A percentile compares a stretch with the other conserved stretches of the same genome.
phyloP scores from a whole-genome alignment of 2,888 invertebrate genomes.

The Synanthedon myopaeformis region DNA sequence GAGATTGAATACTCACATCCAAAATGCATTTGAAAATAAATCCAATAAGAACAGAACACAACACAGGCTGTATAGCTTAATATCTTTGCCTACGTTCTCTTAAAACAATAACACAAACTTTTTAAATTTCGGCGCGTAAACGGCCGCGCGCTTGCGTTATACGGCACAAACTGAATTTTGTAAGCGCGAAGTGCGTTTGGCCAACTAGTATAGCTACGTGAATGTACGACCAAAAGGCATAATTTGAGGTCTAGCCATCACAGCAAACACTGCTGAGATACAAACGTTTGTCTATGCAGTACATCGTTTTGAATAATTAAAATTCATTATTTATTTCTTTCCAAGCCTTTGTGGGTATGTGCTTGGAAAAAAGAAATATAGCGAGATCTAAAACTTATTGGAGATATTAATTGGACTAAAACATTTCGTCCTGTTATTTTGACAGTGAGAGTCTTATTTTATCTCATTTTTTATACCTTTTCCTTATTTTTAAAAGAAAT shows the following conservation, averaged over 20 bases:
- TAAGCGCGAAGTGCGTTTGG: conserved; percentile 54
- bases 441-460: too few species aligned
- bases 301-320: background rate
- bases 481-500: too few species aligned
- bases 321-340: too few species aligned
- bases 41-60: conserved; percentile 10
- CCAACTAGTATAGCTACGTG: conserved; percentile 37
- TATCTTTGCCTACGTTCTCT: background rate
- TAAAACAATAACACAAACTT: conserved; percentile 22
- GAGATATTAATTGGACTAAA: too few species aligned
- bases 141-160: conserved; percentile 62
- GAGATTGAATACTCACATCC: conserved; percentile 46
- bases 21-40: conserved; percentile 16
- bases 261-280: background rate
- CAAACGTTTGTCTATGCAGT: background rate
- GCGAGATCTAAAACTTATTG: too few species aligned
- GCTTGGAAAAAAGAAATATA: too few species aligned
- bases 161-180: conserved; percentile 63
- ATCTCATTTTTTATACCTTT: too few species aligned
- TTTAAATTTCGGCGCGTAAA: conserved; percentile 54
- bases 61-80: conserved; percentile 28
- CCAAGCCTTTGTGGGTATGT: too few species aligned
- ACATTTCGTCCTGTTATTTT: too few species aligned
- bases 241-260: conserved; percentile 12
- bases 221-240: conserved; percentile 44